These are phyloP conservation scores for Florisuga fusca DNA, from an alignment of 2,797 vertebrate species.

Conservation along the genomic window DNA sequence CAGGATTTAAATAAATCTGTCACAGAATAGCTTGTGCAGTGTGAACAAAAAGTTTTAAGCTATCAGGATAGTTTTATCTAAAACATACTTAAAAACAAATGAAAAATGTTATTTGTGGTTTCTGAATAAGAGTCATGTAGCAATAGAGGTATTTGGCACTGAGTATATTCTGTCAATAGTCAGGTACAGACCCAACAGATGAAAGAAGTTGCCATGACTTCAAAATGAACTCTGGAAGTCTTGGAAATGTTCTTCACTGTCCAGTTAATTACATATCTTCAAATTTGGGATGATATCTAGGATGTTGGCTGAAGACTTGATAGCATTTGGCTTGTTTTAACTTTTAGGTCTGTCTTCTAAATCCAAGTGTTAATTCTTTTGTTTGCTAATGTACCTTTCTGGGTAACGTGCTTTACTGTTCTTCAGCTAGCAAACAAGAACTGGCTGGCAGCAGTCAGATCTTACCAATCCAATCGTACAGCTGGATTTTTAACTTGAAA, in stretches of 20 bases:
- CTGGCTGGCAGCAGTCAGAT: not conserved
- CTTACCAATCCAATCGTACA: not conserved
- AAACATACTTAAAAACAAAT: conserved; percentile 25
- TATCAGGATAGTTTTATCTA: conserved; percentile 26
- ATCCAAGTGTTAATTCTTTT: not conserved
- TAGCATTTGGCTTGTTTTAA: not conserved
- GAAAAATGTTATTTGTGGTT: conserved; percentile 17
- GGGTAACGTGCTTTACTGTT: not conserved
- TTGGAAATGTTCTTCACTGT: conserved; percentile 33
- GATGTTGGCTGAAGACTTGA: not conserved
- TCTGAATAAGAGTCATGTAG: not conserved
- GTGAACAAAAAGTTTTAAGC: conserved; percentile 16
- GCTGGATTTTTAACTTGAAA: not conserved
- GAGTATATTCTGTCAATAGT: not conserved
- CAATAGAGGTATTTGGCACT: not conserved
- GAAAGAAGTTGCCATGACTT: conserved; percentile 28
- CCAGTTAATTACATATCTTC: conserved; percentile 4
- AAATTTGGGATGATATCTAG: not conserved
- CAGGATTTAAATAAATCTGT: conserved; percentile 38
- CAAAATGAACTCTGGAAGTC: conserved; percentile 19
- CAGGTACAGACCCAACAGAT: not conserved
- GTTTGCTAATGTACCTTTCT: not conserved
- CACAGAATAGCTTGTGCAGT: not conserved
- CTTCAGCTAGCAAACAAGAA: not conserved
- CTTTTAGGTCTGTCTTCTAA: not conserved